Percentiles rank a stretch among this genome's conserved stretches.
phyloP scores from a whole-genome alignment of 2,888 invertebrate genomes.

The Caenorhabditis macrosperma region DNA sequence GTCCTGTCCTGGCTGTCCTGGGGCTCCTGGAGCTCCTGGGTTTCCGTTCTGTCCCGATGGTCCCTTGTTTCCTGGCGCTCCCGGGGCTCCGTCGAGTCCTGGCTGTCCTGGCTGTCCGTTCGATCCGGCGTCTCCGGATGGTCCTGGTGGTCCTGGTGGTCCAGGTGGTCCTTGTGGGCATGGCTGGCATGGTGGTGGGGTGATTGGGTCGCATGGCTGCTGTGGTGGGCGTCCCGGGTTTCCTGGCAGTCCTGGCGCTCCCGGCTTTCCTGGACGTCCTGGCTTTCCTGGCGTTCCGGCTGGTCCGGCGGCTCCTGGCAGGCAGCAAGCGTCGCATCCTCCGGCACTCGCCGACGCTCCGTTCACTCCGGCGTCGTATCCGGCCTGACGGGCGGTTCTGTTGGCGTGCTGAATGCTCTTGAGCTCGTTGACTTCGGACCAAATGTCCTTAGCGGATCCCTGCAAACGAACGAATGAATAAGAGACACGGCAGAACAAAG shows the following conservation, averaged over 20 bases:
- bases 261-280: constrained; percentile 71
- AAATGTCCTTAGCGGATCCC: constrained; percentile 68
- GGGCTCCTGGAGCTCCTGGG: constrained; percentile 73
- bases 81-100: constrained; percentile 65
- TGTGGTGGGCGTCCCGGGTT: constrained; percentile 74
- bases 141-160: constrained; percentile 72
- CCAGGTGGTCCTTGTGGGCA: constrained; percentile 72
- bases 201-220: constrained; percentile 76
- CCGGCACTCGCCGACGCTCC: constrained; percentile 61
- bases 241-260: constrained; percentile 70
- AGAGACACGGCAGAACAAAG: not conserved
- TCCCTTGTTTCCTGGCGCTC: constrained; percentile 71
- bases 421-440: constrained; percentile 66
- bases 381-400: constrained; percentile 72
- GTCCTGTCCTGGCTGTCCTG: constrained; percentile 75
- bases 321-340: constrained; percentile 76
- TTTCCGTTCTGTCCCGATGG: constrained; percentile 71
- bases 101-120: constrained; percentile 69
- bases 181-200: constrained; percentile 75
- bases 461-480: constrained; percentile 21
- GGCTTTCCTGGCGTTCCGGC: constrained; percentile 69
- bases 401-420: constrained; percentile 67
- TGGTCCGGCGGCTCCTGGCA: constrained; percentile 71
- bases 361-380: constrained; percentile 64
- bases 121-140: constrained; percentile 66